Percentiles rank a stretch among this genome's conserved stretches.
These are phyloP conservation scores for Lichenostomus cassidix DNA, from an alignment of 2,113 vertebrate genomes.

Conservation along the genomic window DNA sequence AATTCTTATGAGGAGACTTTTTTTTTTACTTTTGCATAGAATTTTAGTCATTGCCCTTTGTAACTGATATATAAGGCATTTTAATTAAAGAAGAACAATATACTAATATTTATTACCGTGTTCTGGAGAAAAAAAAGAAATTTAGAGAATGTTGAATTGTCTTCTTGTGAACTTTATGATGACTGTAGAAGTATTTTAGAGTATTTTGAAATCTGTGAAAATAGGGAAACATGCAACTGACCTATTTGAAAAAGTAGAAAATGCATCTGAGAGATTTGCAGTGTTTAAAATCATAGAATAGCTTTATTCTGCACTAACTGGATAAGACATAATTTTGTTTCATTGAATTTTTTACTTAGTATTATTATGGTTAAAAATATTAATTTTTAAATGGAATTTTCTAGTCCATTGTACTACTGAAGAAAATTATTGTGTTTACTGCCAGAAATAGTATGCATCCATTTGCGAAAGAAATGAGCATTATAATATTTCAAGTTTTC, in stretches of 20 bases:
- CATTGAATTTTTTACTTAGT: neutral
- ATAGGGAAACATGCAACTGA: neutral
- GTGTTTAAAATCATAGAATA: neutral
- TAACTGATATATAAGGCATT: neutral
- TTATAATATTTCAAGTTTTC: neutral
- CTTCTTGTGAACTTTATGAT: neutral
- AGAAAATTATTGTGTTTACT: neutral
- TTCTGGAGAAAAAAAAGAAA: neutral
- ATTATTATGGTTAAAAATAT: neutral
- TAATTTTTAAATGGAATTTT: neutral
- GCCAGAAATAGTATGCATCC: neutral
- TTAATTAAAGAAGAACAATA: neutral
- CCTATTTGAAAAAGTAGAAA: neutral
- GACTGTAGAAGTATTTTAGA: neutral
- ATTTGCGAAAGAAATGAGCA: neutral
- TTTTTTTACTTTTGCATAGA: neutral
- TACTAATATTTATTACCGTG: neutral
- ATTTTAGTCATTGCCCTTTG: conserved; percentile 23
- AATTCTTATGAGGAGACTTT: conserved; percentile 20
- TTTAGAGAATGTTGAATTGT: neutral
- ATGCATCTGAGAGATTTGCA: neutral
- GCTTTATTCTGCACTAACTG: neutral
- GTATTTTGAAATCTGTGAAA: neutral
- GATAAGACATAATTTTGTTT: neutral
- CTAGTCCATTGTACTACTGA: neutral